Evolutionary conservation across 2,888 invertebrate species (phyloP), one percentile per base, ranked within the genome.

Genomic region (Platypus cylindrus): DNA sequence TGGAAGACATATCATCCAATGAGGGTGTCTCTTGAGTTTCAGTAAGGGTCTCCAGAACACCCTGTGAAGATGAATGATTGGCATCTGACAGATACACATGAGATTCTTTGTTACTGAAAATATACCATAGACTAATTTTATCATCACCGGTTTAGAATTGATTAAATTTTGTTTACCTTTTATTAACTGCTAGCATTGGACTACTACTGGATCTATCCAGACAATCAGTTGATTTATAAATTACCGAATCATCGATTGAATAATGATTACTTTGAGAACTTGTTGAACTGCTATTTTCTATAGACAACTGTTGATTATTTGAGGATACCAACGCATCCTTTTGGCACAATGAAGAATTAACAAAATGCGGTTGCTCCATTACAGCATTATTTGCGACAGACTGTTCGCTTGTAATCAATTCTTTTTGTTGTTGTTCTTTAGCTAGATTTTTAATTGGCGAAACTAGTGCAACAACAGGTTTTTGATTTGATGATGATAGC

Each of bases 141-240:
- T n/a, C n/a, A n/a, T n/a, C n/a, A n/a, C n/a, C n/a, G n/a, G n/a
- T n/a, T n/a, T n/a, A n/a, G n/a, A n/a, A n/a, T n/a, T n/a, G n/a
- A n/a, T n/a, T n/a, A n/a, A n/a, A n/a, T n/a, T n/a, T n/a, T n/a
- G n/a, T n/a, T n/a, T n/a, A n/a, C n/a, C n/a, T n/a, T n/a, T n/a
- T n/a, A n/a, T n/a, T n/a, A n/a, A n/a, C n/a, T n/a, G n/a, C n/a
- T n/a, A n/a, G n/a, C n/a, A n/a, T n/a, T n/a, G n/a, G n/a, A n/a
- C n/a, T n/a, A n/a, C n/a, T n/a, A n/a, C n/a, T n/a, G n/a, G n/a
- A n/a, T n/a, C n/a, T n/a, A n/a, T n/a, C n/a, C n/a, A n/a, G n/a
- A n/a, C n/a, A n/a, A n/a, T n/a, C n/a, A n/a, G n/a, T n/a, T 16
- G 78, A 76, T 55, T 77, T 73, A 60, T 78, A 77, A 53, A 79